These are phyloP conservation scores for Sicus ferrugineus DNA, from an alignment of 2,888 invertebrate genomes.

Conservation along the genomic window DNA sequence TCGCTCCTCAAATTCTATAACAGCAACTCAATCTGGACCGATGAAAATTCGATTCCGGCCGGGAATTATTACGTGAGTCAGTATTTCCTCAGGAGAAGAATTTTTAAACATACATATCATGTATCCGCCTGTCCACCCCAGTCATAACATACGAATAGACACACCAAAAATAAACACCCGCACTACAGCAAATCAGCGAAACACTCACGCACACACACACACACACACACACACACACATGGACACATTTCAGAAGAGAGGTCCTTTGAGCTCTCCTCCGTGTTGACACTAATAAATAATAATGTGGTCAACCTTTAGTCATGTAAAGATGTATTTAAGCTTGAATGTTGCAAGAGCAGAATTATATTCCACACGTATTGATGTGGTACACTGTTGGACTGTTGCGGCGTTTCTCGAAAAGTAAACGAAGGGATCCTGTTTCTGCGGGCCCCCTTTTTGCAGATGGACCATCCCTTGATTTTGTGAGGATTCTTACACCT, in stretches of 20 bases:
- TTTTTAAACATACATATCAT: neutral
- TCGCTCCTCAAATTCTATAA: too few species aligned
- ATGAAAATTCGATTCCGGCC: neutral
- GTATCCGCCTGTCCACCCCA: neutral
- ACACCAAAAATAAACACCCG: slow-evolving; percentile 2
- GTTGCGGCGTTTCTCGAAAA: neutral
- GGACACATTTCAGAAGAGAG: neutral
- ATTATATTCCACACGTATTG: slow-evolving; percentile 8
- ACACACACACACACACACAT: too few species aligned
- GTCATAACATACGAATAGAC: neutral
- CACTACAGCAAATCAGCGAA: neutral
- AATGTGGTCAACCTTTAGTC: neutral
- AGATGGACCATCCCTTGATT: neutral
- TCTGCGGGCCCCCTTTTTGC: neutral
- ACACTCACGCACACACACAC: neutral
- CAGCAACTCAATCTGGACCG: neutral
- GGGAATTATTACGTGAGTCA: neutral
- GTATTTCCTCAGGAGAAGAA: neutral
- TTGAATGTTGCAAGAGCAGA: neutral
- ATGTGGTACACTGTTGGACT: neutral
- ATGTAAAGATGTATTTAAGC: too few species aligned
- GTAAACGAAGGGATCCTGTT: neutral
- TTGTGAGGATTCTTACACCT: too few species aligned
- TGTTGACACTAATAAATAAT: slow-evolving; percentile 19
- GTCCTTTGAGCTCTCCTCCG: neutral